Evolutionary conservation across 2,888 invertebrate genomes (phyloP), one percentile per base, ranked within the genome.

Genomic region (Sericinus montela): DNA sequence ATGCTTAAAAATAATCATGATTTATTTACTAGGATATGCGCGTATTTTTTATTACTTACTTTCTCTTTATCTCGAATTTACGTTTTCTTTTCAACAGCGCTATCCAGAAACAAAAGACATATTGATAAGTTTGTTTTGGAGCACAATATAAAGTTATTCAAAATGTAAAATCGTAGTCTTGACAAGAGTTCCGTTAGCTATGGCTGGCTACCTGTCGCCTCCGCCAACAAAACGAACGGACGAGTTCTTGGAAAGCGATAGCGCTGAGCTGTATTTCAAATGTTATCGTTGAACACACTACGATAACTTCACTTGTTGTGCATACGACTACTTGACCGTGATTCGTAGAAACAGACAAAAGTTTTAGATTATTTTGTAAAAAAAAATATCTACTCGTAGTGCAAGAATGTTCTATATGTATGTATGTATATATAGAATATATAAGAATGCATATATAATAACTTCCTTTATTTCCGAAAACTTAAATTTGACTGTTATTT

Each of bases 241-340:
- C 71, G 69, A 72, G 67, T 87, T 88, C 86, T 80, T 58, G 72
- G 88, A 86, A 87, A 78, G 72, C 78, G 78, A 81, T 79, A 81
- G 79, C 76, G 19, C 19, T 19, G 76, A 70, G 79, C 75, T 73
- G 80, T 81, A 76, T 82, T 82, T 79, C 78, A 59, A 83, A 85
- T 76, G 83, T 84, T 87, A 85, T 88, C 87, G 82, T 75, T 75
- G 80, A 83, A 77, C 72, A 75, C 70, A 75, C 71, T 67, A 64
- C 75, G 82, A 84, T 85, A 84, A 83, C 69, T 80, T 70, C 72
- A 79, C 75, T 80, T 75, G 74, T 72, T 75, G 73, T 71, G 68
- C 74, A 75, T 75, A 73, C 69, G 69, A 79, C 73, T 75, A 67
- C 65, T 69, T 60, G 63, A 59, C 62, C 71, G 63, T 63, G 67